These are phyloP conservation scores for Eilema depressum DNA, from an alignment of 2,888 invertebrate species.

Conservation along the genomic window DNA sequence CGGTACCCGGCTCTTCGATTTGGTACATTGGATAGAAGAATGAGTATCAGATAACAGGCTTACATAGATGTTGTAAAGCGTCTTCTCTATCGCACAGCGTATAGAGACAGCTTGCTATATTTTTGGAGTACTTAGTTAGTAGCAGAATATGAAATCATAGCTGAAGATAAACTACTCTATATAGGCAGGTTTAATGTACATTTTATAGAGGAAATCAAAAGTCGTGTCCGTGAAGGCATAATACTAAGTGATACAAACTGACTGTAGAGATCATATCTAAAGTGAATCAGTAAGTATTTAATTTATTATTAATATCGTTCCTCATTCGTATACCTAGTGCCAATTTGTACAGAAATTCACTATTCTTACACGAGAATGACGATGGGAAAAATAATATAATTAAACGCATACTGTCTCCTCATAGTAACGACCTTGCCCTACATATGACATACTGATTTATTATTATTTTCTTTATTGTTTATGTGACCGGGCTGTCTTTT, in stretches of 20 bases:
- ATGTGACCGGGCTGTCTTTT: conserved; percentile 44
- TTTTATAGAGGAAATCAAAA: no score
- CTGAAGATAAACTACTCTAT: no score
- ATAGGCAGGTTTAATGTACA: no score
- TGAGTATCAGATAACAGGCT: not conserved
- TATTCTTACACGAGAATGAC: not conserved
- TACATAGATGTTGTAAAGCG: no score
- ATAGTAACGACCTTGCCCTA: not conserved
- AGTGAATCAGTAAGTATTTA: no score
- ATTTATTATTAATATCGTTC: not conserved
- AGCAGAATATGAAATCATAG: no score
- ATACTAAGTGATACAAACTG: no score
- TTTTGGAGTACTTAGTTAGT: not conserved
- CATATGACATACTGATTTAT: conserved; percentile 34
- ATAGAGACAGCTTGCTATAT: not conserved
- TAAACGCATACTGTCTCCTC: not conserved
- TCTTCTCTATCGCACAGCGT: not conserved
- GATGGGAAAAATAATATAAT: not conserved
- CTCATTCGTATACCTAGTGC: not conserved
- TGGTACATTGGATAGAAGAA: not conserved
- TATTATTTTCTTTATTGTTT: conserved; percentile 50
- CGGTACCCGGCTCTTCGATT: not conserved
- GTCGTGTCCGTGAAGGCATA: no score
- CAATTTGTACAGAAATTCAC: not conserved
- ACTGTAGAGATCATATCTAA: no score